Evolutionary conservation across 1,140 invertebrate genomes (phyloP), one percentile per base, ranked within the genome.

Genomic region (Platyscapa corneri): DNA sequence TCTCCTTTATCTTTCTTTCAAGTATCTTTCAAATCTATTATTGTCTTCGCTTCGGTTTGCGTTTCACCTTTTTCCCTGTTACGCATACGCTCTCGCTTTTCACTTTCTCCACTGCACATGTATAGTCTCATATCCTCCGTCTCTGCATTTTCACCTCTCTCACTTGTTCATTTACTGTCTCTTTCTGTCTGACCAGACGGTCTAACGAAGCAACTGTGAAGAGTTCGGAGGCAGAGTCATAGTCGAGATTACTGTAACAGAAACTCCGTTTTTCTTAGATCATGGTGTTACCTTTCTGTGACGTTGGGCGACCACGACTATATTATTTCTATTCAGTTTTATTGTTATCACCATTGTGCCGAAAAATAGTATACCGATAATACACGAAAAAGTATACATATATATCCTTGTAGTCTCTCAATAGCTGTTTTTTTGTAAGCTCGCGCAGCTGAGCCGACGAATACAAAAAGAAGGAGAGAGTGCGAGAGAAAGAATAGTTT

Each of bases 381-480:
- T 42, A 12, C 37, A 20, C 14, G 20, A 42, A n/a, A 10, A 74
- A 42, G 67, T 14, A 42, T 27, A 74, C 37, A n/a, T n/a, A 74
- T 42, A 74, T 10, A 67, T 74, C 20, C 70, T 74, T 42, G 34
- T 23, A 23, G 3, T 27, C 67, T 39, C 67, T 70, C 37, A 27
- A 27, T 74, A 42, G 37, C 7, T 74, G 8, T 42, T 42, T 74
- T 60, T 74, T 74, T 42, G 27, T 74, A 74, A 74, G 39, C 32
- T 70, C 70, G 37, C 8, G 37, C 70, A 74, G 70, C 70, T 74
- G 37, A 42, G 70, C 70, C 37, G 70, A 74, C 20, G 37, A 42
- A 10, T 42, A 74, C 16, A 37, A 70, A 70, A 37, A 37, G 34
- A 37, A 72, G 37, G 39, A 42, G 27, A 74, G 37, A 27, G 34